Percentiles rank a stretch among this genome's conserved stretches.
Conservation (phyloP, 2,113 vertebrate genomes). For the Gymnobelideus leadbeateri region DNA sequence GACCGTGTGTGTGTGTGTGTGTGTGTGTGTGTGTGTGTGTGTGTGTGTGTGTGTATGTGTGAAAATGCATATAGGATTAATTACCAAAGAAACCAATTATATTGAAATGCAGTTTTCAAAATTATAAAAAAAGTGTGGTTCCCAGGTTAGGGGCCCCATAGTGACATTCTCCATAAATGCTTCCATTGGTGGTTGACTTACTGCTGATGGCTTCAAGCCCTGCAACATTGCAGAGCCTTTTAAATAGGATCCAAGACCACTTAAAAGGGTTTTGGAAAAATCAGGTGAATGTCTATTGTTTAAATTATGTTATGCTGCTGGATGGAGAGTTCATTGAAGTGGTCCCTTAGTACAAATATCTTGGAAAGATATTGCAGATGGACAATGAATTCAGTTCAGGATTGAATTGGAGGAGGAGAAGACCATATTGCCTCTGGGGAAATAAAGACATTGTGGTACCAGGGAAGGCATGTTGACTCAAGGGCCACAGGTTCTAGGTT, state of each 20-base stretch:
- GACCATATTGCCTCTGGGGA: background rate
- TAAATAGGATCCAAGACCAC: background rate
- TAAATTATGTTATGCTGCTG: background rate
- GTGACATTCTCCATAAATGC: background rate
- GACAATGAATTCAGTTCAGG: background rate
- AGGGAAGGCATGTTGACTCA: background rate
- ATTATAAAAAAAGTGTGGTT: background rate
- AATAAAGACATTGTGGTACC: background rate
- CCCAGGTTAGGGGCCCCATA: background rate
- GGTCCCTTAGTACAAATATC: background rate
- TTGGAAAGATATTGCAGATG: background rate
- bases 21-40: background rate
- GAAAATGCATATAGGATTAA: background rate
- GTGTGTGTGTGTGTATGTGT: too few species aligned
- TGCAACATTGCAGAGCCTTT: background rate
- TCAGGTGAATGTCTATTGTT: background rate
- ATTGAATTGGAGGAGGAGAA: background rate
- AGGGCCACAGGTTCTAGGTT: background rate
- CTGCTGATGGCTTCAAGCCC: background rate
- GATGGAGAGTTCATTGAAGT: background rate
- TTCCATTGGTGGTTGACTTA: background rate
- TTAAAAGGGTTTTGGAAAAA: background rate
- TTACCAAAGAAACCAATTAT: background rate
- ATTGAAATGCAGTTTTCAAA: background rate
- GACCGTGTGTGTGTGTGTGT: background rate